These are phyloP conservation scores for Scaptodrosophila latifasciaeformis DNA, from an alignment of 2,888 invertebrate species.

Conservation along the genomic window DNA sequence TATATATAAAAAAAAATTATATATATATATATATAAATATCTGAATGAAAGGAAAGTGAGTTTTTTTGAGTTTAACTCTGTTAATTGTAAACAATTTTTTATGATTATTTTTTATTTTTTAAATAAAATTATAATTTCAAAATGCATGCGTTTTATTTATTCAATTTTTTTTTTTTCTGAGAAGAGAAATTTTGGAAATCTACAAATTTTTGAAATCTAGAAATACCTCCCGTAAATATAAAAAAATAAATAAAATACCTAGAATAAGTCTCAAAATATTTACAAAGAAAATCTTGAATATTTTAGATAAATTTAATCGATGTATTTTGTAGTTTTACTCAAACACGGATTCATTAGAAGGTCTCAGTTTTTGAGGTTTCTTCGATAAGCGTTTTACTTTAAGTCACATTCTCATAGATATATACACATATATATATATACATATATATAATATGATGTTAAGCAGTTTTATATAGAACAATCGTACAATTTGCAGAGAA, in stretches of 20 bases:
- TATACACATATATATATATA: slow-evolving; percentile 38
- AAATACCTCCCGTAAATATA: slow-evolving; percentile 60
- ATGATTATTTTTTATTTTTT: slow-evolving; percentile 65
- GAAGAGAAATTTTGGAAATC: too few relatives aligned
- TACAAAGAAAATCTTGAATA: slow-evolving; percentile 27
- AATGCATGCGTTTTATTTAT: slow-evolving; percentile 61
- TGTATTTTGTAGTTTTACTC: slow-evolving; percentile 46
- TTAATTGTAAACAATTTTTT: slow-evolving; percentile 67
- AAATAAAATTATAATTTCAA: slow-evolving; percentile 70
- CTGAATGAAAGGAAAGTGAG: slow-evolving; percentile 42
- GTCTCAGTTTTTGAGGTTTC: slow-evolving; percentile 70
- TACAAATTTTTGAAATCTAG: slow-evolving; percentile 67
- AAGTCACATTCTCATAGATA: slow-evolving; percentile 29
- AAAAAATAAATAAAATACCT: slow-evolving; percentile 42
- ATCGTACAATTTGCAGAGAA: slow-evolving; percentile 23
- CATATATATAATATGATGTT: slow-evolving; percentile 13
- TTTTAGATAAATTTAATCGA: slow-evolving; percentile 59
- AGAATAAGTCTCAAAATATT: background rate
- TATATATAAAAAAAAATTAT: too few relatives aligned
- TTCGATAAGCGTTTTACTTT: background rate
- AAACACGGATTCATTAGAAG: slow-evolving; percentile 27
- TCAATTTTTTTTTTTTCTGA: background rate
- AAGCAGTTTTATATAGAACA: slow-evolving; percentile 20
- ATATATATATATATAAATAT: background rate
- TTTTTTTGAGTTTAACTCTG: slow-evolving; percentile 63